Base-by-base conservation (phyloP, 1,140 invertebrate genomes). In the Tetragnatha versicolor region DNA sequence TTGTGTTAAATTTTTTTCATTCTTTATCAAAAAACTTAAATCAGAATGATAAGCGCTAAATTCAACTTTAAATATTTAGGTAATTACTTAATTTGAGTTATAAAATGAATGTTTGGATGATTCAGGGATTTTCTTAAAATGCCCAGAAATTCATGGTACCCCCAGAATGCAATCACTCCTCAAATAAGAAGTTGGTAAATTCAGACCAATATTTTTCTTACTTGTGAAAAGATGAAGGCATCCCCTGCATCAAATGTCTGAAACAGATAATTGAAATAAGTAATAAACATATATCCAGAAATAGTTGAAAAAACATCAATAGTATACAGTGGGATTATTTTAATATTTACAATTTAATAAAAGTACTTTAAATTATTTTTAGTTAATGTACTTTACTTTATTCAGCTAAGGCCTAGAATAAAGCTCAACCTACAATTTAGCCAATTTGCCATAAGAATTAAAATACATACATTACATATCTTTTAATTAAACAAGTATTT, bases 181-280 rank as follows among this genome's bases (percentile, higher is more conserved):
- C n/a, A 5, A 39, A 17, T 22, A 39, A 2, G 10, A 63, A 25
- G 9, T 39, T 17, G 14, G 4, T 37, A 63, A 39, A 63, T 12
- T 33, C 6, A 7, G 12, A 9, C 42, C 20, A 29, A 37, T n/a
- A 27, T 0, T 29, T 39, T 22, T 17, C 69, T 73, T 58, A 73
- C 69, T 42, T 73, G 51, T 20, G 69, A 58, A 45, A 39, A 73
- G 6, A 60, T 42, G 25, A 73, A 73, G 60, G 58, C 53, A 58
- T 73, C 29, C 2, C 69, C 51, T 31, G 69, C 69, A 60, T 73
- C 69, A 60, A 73, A 58, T 31, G 45, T 20, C 69, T 73, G 35
- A 58, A 73, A 60, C n/a, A 25, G 5, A 70, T 39, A 37, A n/a
- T 33, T 12, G 20, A 10, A 35, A 20, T 29, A 35, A 10, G 0